Evolutionary conservation across 1,140 invertebrate species (phyloP).

Genomic region (Zaprionus africanus): DNA sequence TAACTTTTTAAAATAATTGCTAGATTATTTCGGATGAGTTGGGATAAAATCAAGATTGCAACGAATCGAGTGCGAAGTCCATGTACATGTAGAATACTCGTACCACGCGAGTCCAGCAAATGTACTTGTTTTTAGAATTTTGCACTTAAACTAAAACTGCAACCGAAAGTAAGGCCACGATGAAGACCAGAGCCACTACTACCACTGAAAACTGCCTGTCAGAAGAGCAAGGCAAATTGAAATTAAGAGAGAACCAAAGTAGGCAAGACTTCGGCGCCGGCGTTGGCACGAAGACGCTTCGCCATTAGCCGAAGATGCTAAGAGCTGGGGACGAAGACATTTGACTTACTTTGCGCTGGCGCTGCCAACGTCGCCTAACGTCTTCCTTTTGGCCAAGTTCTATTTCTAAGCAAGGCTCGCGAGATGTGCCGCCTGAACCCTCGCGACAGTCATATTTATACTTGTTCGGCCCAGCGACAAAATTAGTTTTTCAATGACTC

Average conservation of each 20-base stretch:
- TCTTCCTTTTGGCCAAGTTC: slow-evolving; percentile 65
- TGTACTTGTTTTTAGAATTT: not conserved
- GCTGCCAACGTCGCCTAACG: not conserved
- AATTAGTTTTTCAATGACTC: slow-evolving; percentile 83
- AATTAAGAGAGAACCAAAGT: slow-evolving; percentile 55
- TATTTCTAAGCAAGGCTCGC: slow-evolving; percentile 68
- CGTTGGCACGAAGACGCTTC: slow-evolving; percentile 42
- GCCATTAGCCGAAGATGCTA: slow-evolving; percentile 36
- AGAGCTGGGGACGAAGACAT: slow-evolving; percentile 59
- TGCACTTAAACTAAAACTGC: not conserved
- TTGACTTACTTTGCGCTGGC: slow-evolving; percentile 71
- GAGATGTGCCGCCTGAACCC: slow-evolving; percentile 66
- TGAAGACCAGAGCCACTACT: not conserved
- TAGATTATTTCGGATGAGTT: too few relatives aligned
- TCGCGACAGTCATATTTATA: slow-evolving; percentile 81
- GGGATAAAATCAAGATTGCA: too few relatives aligned
- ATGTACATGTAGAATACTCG: too few relatives aligned
- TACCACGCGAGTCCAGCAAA: too few relatives aligned
- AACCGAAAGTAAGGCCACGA: not conserved
- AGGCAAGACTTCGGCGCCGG: slow-evolving; percentile 43
- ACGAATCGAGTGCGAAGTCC: too few relatives aligned
- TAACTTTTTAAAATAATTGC: too few relatives aligned
- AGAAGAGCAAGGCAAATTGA: slow-evolving; percentile 30
- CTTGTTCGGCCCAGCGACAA: slow-evolving; percentile 71
- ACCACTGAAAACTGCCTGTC: not conserved